Conservation (phyloP, 35 echinoderm and acorn worm species). For the Lytechinus variegatus region DNA sequence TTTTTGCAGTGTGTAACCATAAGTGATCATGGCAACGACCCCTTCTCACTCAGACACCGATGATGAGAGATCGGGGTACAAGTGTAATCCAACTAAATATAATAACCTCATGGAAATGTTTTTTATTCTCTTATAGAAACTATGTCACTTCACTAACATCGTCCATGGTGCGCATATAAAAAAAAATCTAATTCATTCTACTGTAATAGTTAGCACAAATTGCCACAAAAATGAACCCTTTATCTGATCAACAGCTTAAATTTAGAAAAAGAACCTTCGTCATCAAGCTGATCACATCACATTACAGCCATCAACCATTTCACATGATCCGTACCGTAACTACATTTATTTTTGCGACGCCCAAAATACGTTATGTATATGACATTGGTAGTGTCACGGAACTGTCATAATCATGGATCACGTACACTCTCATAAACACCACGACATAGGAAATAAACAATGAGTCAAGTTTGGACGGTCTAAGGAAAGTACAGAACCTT, state of each 20-base stretch:
- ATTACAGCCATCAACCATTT: neutral
- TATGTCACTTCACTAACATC: too few relatives aligned
- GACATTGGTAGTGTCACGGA: neutral
- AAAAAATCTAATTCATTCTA: too few relatives aligned
- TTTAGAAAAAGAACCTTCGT: neutral
- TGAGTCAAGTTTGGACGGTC: neutral
- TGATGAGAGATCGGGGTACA: too few relatives aligned
- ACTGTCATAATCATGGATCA: neutral
- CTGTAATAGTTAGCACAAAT: too few relatives aligned
- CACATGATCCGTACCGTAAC: neutral
- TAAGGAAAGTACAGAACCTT: neutral
- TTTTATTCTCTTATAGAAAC: too few relatives aligned
- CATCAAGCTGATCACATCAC: neutral
- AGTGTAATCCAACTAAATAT: too few relatives aligned
- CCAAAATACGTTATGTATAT: neutral
- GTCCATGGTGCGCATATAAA: too few relatives aligned
- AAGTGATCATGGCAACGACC: too few relatives aligned
- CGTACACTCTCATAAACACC: neutral
- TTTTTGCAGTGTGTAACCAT: too few relatives aligned
- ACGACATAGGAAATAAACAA: neutral
- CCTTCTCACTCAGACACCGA: too few relatives aligned
- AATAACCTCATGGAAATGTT: too few relatives aligned
- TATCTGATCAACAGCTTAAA: neutral
- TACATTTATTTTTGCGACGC: neutral
- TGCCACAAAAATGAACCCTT: neutral